phyloP scores from a whole-genome alignment of 2,797 vertebrate genomes.

The Strix occidentalis region DNA sequence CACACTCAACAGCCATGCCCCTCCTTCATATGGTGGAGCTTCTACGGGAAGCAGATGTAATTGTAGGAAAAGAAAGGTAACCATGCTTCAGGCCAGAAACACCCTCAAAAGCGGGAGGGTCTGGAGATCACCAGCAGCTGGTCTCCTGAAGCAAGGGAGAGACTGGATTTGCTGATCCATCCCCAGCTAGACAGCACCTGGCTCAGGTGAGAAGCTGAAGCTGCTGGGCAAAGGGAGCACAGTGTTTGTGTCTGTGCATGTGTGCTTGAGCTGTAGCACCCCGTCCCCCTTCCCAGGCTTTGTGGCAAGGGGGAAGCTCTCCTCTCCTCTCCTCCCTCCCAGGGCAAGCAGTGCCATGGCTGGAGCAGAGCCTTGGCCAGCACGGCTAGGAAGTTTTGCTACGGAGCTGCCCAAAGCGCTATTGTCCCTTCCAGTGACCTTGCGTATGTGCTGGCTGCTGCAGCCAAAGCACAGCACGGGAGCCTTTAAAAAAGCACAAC shows the following conservation, averaged over 20 bases:
- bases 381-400: background rate
- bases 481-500: background rate
- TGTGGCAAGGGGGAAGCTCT: background rate
- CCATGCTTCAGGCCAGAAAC: background rate
- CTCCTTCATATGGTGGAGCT: rapidly evolving
- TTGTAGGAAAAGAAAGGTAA: rapidly evolving
- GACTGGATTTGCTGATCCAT: rapidly evolving
- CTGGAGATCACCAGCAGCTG: background rate
- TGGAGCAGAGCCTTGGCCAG: background rate
- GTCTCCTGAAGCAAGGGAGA: background rate
- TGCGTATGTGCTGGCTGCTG: slow-evolving; percentile 13
- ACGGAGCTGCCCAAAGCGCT: slow-evolving; percentile 8
- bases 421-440: slow-evolving; percentile 58
- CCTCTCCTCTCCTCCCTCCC: background rate
- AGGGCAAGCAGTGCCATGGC: background rate
- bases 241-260: rapidly evolving
- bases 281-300: background rate
- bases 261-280: background rate
- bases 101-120: background rate
- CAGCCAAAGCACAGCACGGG: background rate
- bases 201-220: background rate
- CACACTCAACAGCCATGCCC: no score
- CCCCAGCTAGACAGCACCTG: background rate
- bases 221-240: background rate
- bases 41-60: rapidly evolving